Conservation (phyloP, 2,797 vertebrate genomes). For the Darevskia mixta region DNA sequence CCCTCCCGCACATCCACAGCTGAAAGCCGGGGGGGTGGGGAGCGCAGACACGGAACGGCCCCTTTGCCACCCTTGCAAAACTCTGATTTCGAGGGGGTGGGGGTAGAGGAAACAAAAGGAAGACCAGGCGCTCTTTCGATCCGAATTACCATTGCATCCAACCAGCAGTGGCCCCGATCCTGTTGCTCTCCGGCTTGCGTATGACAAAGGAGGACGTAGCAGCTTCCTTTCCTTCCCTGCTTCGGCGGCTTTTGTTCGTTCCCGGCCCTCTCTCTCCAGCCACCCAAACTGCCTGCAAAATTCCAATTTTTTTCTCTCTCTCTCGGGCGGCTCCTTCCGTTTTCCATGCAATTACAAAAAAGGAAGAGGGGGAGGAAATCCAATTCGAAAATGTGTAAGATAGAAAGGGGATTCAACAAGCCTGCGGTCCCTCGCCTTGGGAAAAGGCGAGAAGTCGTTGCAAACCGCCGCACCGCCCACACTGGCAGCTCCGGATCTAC, state of each 20-base stretch:
- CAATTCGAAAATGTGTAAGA: not conserved
- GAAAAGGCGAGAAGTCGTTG: no score
- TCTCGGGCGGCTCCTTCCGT: conserved; percentile 34
- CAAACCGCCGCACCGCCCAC: not conserved
- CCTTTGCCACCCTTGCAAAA: not conserved
- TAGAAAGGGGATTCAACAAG: not conserved
- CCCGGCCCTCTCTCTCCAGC: not conserved
- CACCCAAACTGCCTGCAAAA: conserved; percentile 9
- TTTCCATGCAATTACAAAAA: conserved; percentile 32
- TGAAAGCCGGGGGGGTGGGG: no score
- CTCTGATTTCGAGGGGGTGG: not conserved
- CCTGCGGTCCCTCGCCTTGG: not conserved
- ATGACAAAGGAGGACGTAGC: not conserved
- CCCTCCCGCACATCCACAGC: not conserved
- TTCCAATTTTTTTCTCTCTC: not conserved
- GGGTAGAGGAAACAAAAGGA: not conserved
- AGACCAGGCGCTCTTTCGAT: not conserved
- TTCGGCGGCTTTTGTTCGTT: conserved; percentile 20
- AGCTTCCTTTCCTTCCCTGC: not conserved
- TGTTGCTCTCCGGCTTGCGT: not conserved
- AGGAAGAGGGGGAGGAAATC: not conserved
- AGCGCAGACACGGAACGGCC: no score
- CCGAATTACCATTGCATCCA: not conserved
- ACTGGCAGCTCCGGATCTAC: not conserved
- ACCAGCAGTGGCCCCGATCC: not conserved